Base-by-base conservation (phyloP, 2,797 vertebrate genomes). In the Onychomys leucogaster region DNA sequence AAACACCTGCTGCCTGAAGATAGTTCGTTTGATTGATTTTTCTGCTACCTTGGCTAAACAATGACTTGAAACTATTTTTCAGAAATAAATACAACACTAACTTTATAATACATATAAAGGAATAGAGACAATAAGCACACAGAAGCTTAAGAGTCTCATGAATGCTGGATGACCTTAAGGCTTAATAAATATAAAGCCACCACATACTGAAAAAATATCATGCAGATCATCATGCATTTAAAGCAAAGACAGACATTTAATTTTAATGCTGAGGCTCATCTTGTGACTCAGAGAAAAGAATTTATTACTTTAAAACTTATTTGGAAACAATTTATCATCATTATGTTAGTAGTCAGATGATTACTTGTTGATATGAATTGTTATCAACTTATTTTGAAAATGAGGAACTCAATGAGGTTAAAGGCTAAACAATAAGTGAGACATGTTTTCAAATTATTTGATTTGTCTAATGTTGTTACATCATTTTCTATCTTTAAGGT, bases 361-460 rank as follows among this genome's bases (percentile, higher is more conserved):
- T 59, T 88, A 91, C 81, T 75, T 93, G 95, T 78, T 65, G 6
- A 82, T 90, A 65, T 67, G 19, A 27, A 34, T 52, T 46, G 3
- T 82, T 69, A 41, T 57, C 86, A 76, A 43, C 61, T 94, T 57
- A 73, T 67, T 41, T 78, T 88, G 13, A 93, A 90, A 85, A 90
- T 75, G 63, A 65, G 63, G 11, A 93, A 89, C 13, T 82, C 5
- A n/a, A 37, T 8, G 17, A n/a, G 3, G 10, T 25, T 75, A 67
- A 19, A 84, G 7, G 49, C 5, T 19, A 94, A 61, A 52, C 41
- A 90, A 81, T 12, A 46, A 17, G 1, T 67, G 4, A 85, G 23
- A 37, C 80, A 73, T 5, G 37, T 82, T 92, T 92, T 94, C 14
- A 87, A 46, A 88, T 76, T 97, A 90, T 92, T 77, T 49, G 46